Conservation (phyloP, 2,113 vertebrate species). For the Taxidea taxus region DNA sequence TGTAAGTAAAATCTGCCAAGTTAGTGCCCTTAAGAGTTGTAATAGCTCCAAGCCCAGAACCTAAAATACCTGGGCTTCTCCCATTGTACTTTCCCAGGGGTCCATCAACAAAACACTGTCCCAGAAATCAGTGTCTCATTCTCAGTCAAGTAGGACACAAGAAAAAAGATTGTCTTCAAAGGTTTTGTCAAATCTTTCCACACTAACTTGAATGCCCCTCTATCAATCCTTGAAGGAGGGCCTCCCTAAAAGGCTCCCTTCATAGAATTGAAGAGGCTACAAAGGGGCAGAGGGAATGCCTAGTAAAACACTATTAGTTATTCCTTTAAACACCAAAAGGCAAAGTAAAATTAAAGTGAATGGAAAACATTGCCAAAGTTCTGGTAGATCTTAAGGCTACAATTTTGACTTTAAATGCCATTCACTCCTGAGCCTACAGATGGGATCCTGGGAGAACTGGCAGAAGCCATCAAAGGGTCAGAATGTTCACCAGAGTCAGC, state of each 20-base stretch:
- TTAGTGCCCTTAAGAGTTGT: neutral
- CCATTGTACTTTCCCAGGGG: neutral
- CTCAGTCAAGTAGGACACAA: neutral
- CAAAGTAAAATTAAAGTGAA: neutral
- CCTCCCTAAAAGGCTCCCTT: neutral
- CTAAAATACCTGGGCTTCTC: neutral
- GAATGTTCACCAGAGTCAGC: neutral
- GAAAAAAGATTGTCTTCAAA: neutral
- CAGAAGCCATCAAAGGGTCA: neutral
- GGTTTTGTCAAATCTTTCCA: neutral
- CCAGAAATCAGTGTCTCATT: neutral
- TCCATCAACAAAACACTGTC: neutral
- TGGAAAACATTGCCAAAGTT: neutral
- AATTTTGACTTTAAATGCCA: neutral
- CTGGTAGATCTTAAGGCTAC: neutral
- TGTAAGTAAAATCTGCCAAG: neutral
- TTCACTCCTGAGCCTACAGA: neutral
- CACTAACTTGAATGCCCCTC: neutral
- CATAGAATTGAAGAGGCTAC: neutral
- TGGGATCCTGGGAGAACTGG: neutral
- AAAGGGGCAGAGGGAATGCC: neutral
- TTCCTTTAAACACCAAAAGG: neutral
- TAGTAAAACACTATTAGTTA: neutral
- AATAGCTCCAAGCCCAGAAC: neutral
- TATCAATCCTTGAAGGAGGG: neutral